Percentiles rank a stretch among this genome's conserved stretches.
Evolutionary conservation across 2,888 invertebrate genomes (phyloP).

Genomic region (Mythimna albipuncta): DNA sequence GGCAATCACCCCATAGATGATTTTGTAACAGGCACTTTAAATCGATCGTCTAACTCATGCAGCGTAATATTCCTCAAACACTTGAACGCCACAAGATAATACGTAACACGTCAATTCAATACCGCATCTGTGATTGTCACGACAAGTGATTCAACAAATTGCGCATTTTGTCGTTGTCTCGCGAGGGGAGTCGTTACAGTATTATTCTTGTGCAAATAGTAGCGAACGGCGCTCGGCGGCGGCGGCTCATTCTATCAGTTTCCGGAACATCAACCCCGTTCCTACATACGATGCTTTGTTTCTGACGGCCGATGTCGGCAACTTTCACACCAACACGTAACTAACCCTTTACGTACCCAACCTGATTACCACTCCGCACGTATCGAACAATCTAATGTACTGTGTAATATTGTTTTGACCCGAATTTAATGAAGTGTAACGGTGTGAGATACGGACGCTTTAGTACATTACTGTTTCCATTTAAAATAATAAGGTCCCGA

Average conservation of each 20-base stretch:
- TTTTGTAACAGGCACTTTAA: neutral
- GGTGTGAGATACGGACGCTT: conserved; percentile 53
- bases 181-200: conserved; percentile 66
- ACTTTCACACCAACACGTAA: conserved; percentile 63
- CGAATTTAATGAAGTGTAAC: conserved; percentile 39
- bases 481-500: conserved; percentile 58
- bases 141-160: conserved; percentile 75
- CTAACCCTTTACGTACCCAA: conserved; percentile 36
- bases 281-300: conserved; percentile 70
- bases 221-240: conserved; percentile 57
- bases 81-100: conserved; percentile 38
- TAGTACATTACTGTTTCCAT: conserved; percentile 48
- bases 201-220: conserved; percentile 74
- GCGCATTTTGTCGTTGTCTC: conserved; percentile 74
- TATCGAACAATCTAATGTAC: conserved; percentile 50
- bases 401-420: conserved; percentile 44
- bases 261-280: conserved; percentile 78
- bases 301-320: conserved; percentile 69
- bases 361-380: conserved; percentile 47
- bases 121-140: conserved; percentile 64
- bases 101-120: conserved; percentile 55
- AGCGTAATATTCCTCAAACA: conserved; percentile 27
- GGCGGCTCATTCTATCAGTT: conserved; percentile 77
- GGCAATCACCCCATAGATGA: no score
- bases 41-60: conserved; percentile 2